Evolutionary conservation across 2,113 vertebrate species (phyloP), one percentile per base, ranked within the genome.

Genomic region (Elachura formosa): DNA sequence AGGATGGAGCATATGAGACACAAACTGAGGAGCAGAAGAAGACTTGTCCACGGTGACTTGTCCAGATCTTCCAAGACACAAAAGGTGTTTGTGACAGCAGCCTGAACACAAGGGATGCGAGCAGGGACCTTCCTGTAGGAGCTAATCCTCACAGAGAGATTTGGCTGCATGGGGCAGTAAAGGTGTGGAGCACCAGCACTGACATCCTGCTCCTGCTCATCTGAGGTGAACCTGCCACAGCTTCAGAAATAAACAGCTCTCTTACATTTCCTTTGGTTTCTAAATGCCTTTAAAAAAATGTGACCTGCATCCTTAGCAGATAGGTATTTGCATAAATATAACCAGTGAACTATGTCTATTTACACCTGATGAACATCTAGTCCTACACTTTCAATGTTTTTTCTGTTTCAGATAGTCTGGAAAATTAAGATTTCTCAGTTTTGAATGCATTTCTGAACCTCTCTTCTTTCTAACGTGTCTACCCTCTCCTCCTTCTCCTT

Each of bases 361-460:
- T 48, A 67, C 72, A 49, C 40, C 45, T 43, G 76, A 63, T 67
- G 68, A 96, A 64, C 49, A 71, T 26, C 90, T n/a, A 77, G 48
- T 33, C 76, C 48, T 38, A 63, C 41, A 23, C 24, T 77, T 86
- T 49, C 64, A 55, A 67, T 86, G 61, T 24, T 43, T 71, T 90
- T 88, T 52, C 48, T 12, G 4, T 84, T 92, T 93, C 18, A 94
- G 83, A 92, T 75, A 68, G 64, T 51, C 84, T 90, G 90, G 94
- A 95, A 97, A 96, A 97, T 94, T 61, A 84, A 84, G 72, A 94
- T 94, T 94, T 94, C 56, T 94, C 91, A 74, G 31, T 72, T 86
- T 51, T 88, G 82, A 91, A 92, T 46, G 72, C 64, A 81, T 90
- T 96, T 24, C 79, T 54, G 59, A 93, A 86, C 40, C 43, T 84